Conservation (phyloP, 2,888 invertebrate genomes). For the Slavum lentiscoides region DNA sequence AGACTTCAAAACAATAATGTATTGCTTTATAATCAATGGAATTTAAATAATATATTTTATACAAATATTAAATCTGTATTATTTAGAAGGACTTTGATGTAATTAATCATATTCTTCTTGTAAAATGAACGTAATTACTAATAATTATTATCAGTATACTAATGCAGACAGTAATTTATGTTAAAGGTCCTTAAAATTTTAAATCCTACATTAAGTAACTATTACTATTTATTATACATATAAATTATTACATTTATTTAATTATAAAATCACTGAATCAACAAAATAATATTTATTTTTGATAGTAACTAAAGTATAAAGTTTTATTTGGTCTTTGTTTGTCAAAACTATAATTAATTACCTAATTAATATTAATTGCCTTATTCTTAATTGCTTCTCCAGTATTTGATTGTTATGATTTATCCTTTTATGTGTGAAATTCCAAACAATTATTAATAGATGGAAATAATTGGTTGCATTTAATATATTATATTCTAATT, state of each 20-base stretch:
- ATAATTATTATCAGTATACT: no score
- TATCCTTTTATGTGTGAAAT: constrained; percentile 1
- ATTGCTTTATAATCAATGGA: no score
- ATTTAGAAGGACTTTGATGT: no score
- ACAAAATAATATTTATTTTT: background rate
- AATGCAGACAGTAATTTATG: no score
- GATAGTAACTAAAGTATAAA: background rate
- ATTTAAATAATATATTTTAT: no score
- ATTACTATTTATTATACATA: no score
- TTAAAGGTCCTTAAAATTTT: no score
- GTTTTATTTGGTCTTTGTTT: background rate
- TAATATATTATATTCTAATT: background rate
- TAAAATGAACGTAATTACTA: no score
- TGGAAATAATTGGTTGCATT: background rate
- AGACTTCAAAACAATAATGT: no score
- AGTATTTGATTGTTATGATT: constrained; percentile 9
- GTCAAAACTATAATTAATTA: background rate
- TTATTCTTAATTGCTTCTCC: background rate
- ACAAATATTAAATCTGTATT: no score
- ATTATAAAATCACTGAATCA: background rate
- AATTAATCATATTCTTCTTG: no score
- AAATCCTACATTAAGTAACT: no score
- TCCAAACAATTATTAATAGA: constrained; percentile 18
- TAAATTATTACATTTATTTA: background rate
- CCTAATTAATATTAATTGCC: background rate